Evolutionary conservation across 2,888 invertebrate species (phyloP), one percentile per base, ranked within the genome.

Genomic region (Stenotaenia linearis): DNA sequence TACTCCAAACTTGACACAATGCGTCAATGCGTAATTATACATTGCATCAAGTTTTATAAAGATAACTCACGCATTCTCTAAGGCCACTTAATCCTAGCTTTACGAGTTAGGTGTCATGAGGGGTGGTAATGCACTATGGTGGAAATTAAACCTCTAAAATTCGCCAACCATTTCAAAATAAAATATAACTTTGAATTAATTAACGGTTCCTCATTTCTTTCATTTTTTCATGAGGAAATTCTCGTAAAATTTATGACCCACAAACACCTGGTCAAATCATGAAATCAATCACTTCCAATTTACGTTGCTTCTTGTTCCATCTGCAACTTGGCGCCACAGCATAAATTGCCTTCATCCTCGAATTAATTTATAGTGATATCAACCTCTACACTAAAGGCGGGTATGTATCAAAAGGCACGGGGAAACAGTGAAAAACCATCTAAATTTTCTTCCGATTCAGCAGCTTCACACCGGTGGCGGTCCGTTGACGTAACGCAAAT

Each of bases 401-500:
- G 45, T 45, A 45, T 45, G 45, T 45, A 45, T 45, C 45, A 45
- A 45, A 37, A 45, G 45, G 45, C 45, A 45, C 45, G n/a, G 45
- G 45, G 45, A 32, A 9, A 32, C 5, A n/a, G n/a, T 5, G n/a
- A 45, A 45, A 45, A 40, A 7, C 35, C 4, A 4, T n/a, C 3
- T 18, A 1, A n/a, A n/a, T 18, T n/a, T 18, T 45, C n/a, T 18
- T n/a, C n/a, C 45, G n/a, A n/a, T n/a, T n/a, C 45, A 18, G 18
- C 45, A 45, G 23, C 80, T 85, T 90, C 90, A 93, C 83, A 92
- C 90, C 9, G 94, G 94, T 23, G 93, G 94, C 12, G 93, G 93
- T 81, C 93, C 93, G 81, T 91, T 90, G n/a, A 93, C 90, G 86
- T 94, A 94, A 83, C 92, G 91, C 80, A 94, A 88, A 84, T 93